phyloP scores from a whole-genome alignment of 2,888 invertebrate genomes.

The Amphipoea oculea region DNA sequence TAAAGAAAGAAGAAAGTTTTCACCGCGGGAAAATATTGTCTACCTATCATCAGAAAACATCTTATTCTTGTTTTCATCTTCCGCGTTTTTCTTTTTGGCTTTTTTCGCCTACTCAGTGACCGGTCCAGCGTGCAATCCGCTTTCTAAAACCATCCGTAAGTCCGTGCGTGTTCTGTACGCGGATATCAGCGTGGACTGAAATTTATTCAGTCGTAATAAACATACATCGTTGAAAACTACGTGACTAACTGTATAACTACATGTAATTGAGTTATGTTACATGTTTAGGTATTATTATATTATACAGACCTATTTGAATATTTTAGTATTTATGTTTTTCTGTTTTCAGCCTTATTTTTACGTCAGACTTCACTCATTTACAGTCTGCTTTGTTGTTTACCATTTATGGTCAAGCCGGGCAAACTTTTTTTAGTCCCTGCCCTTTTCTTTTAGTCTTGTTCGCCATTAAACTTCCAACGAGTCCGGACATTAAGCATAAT shows the following conservation, averaged over 20 bases:
- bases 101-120: conserved; percentile 79
- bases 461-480: background rate
- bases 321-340: conserved; percentile 12
- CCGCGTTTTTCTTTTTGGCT: conserved; percentile 69
- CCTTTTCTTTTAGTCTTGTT: background rate
- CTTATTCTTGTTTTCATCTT: conserved; percentile 69
- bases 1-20: conserved; percentile 34
- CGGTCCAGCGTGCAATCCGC: conserved; percentile 85
- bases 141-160: conserved; percentile 85
- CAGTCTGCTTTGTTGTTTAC: conserved; percentile 2
- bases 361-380: background rate
- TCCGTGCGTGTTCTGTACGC: conserved; percentile 83
- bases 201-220: conserved; percentile 70
- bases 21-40: conserved; percentile 40
- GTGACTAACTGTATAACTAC: conserved; percentile 43
- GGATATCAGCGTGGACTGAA: conserved; percentile 81
- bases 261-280: conserved; percentile 50
- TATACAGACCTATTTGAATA: background rate
- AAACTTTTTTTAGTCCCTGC: background rate
- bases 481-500: too few relatives aligned
- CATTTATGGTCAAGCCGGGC: too few relatives aligned
- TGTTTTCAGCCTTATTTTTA: background rate
- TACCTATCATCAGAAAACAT: conserved; percentile 42
- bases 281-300: conserved; percentile 22
- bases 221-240: conserved; percentile 48